Base-by-base conservation (phyloP, 2,888 invertebrate species). In the Oligia fasciuncula region DNA sequence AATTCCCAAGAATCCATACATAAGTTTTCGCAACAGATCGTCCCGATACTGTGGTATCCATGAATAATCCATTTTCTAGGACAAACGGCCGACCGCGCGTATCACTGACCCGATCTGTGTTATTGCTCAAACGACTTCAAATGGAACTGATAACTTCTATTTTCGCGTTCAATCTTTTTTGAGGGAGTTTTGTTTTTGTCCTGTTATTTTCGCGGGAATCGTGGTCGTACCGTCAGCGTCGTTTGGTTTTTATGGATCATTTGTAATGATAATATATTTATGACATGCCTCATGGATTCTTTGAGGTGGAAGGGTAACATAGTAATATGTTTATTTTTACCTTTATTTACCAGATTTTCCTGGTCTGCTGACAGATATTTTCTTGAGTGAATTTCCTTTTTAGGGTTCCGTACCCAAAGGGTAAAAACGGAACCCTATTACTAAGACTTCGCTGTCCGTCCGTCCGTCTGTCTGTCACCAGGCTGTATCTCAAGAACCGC, bases 101-200 rank as follows among this genome's bases (percentile, higher is more conserved):
- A 93, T 93, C 93, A 81, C 76, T 88, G 91, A 91, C 92, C 92
- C 90, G 77, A 93, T 93, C 92, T 92, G 77, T 87, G 88, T 90
- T 92, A 92, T 91, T 90, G 90, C 90, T 88, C 86, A 85, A 89
- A 90, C 86, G 87, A 86, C 90, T 89, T 83, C 86, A 85, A 90
- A 88, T 87, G 82, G 80, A 83, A 88, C 88, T 87, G 89, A 90
- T 89, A 87, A 87, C 88, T 88, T 77, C 72, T 85, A 87, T 85
- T 87, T 87, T 82, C 78, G 69, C 82, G 79, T 87, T 82, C 75
- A 80, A 85, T 87, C 81, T 86, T 80, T 85, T 88, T 87, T 73
- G 62, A 73, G 75, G 66, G 57, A 51, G 73, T 77, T 65, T 80
- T 81, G 6, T 29, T 86, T 88, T 80, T 65, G 77, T 81, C 65